Percentiles rank a stretch among this genome's conserved stretches.
phyloP scores from a whole-genome alignment of 2,797 vertebrate species.

The Pantherophis vulpinus region DNA sequence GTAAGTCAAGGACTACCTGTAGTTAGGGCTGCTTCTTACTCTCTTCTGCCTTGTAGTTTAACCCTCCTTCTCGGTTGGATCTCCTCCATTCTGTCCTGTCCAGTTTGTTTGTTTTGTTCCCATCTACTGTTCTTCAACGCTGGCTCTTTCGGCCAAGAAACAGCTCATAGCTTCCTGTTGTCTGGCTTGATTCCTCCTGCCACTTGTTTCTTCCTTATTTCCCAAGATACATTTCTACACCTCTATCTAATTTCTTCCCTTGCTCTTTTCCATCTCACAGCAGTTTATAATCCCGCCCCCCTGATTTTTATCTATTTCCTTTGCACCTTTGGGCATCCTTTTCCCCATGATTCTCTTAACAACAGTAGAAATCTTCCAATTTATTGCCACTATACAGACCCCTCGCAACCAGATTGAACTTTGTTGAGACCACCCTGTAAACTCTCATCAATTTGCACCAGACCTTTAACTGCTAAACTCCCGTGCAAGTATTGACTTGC shows the following conservation, averaged over 20 bases:
- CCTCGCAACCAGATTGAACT: not conserved
- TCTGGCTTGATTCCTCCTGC: not conserved
- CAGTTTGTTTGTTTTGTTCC: not conserved
- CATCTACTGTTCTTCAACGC: not conserved
- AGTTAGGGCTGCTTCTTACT: not conserved
- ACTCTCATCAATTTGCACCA: not conserved
- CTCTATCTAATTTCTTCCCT: not conserved
- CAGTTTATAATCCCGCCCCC: not conserved
- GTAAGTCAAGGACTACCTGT: not conserved
- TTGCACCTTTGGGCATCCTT: not conserved
- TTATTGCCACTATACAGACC: not conserved
- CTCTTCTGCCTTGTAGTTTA: not conserved
- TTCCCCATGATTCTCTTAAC: not conserved
- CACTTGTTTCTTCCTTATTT: not conserved
- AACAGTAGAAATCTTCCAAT: not conserved
- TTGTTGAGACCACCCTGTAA: not conserved
- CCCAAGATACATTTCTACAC: not conserved
- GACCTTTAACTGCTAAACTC: not conserved
- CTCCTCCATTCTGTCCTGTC: not conserved
- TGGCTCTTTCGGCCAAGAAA: not conserved
- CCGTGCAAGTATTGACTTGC: not conserved
- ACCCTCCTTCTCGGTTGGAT: not conserved
- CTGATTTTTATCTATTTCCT: not conserved
- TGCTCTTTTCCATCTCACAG: not conserved
- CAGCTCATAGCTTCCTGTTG: not conserved